phyloP scores from a whole-genome alignment of 2,888 invertebrate genomes.

The Brachylomia viminalis region DNA sequence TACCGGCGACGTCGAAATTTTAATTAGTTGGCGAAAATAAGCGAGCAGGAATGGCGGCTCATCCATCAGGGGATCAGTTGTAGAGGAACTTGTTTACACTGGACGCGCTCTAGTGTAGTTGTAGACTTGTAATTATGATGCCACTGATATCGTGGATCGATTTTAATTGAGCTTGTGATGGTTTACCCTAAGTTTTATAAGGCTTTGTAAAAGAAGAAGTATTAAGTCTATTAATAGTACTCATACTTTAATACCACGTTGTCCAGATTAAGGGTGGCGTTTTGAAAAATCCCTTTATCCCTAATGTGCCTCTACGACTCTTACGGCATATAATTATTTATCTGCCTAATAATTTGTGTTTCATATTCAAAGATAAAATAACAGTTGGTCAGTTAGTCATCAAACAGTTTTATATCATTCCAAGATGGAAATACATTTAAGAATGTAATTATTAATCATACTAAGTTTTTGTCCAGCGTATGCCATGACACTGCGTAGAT shows the following conservation, averaged over 20 bases:
- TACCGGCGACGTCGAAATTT: slow-evolving; percentile 75
- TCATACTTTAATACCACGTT: background rate
- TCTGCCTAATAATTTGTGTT: background rate
- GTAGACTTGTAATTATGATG: slow-evolving; percentile 48
- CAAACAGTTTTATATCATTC: background rate
- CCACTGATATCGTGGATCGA: slow-evolving; percentile 52
- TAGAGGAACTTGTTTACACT: slow-evolving; percentile 64
- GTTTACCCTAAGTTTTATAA: slow-evolving; percentile 18
- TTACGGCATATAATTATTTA: too few relatives aligned
- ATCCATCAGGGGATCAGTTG: slow-evolving; percentile 64
- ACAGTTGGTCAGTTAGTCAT: background rate
- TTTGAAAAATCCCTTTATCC: background rate
- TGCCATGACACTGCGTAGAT: background rate
- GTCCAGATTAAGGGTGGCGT: background rate
- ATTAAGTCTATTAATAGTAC: background rate
- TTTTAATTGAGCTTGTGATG: slow-evolving; percentile 52
- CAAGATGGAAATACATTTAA: background rate
- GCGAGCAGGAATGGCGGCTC: slow-evolving; percentile 44
- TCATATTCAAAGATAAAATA: background rate
- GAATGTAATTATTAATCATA: background rate
- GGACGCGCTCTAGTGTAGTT: slow-evolving; percentile 37
- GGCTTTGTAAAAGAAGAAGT: background rate
- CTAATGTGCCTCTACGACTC: too few relatives aligned
- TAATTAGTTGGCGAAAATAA: slow-evolving; percentile 75
- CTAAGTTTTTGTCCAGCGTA: background rate